A percentile compares a stretch with the other conserved stretches of the same genome.
Evolutionary conservation across 2,797 vertebrate species (phyloP).

Genomic region (Hephaestus fuliginosus): DNA sequence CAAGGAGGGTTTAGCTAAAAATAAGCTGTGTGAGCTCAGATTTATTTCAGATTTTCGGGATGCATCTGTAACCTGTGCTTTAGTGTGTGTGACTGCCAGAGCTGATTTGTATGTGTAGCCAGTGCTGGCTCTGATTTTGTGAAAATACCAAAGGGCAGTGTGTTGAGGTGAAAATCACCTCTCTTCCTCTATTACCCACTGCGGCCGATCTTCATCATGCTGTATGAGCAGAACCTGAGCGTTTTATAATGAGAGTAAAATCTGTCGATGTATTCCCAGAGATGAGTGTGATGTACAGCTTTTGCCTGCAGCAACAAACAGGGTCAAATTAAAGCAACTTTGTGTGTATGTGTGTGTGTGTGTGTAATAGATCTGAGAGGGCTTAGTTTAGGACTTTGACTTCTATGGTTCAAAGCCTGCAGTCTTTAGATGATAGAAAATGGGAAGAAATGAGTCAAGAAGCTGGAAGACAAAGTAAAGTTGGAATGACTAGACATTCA

Average conservation of each 20-base stretch:
- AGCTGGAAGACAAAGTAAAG: constrained; percentile 74
- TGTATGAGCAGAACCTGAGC: constrained; percentile 28
- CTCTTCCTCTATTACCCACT: constrained; percentile 15
- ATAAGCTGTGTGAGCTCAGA: background rate
- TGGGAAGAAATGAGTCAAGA: constrained; percentile 77
- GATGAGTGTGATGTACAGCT: constrained; percentile 23
- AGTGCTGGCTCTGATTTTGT: constrained; percentile 39
- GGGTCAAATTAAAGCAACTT: constrained; percentile 38
- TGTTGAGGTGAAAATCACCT: constrained; percentile 58
- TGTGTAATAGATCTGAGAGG: background rate
- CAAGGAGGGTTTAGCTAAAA: background rate
- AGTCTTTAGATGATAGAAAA: constrained; percentile 57
- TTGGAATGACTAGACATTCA: constrained; percentile 66
- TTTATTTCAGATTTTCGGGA: constrained; percentile 14
- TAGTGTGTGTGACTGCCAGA: constrained; percentile 18
- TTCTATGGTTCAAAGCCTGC: constrained; percentile 51
- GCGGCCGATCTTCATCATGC: constrained; percentile 15
- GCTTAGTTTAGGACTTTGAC: constrained; percentile 51
- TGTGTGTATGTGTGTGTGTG: constrained; percentile 5
- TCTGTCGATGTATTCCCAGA: constrained; percentile 21
- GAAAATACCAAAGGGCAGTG: constrained; percentile 62
- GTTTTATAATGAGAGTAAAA: constrained; percentile 22
- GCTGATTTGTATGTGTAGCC: constrained; percentile 59
- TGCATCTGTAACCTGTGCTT: constrained; percentile 31
- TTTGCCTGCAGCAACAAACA: constrained; percentile 27